Evolutionary conservation across 2,113 vertebrate genomes (phyloP).

Genomic region (Gracilinanus agilis): DNA sequence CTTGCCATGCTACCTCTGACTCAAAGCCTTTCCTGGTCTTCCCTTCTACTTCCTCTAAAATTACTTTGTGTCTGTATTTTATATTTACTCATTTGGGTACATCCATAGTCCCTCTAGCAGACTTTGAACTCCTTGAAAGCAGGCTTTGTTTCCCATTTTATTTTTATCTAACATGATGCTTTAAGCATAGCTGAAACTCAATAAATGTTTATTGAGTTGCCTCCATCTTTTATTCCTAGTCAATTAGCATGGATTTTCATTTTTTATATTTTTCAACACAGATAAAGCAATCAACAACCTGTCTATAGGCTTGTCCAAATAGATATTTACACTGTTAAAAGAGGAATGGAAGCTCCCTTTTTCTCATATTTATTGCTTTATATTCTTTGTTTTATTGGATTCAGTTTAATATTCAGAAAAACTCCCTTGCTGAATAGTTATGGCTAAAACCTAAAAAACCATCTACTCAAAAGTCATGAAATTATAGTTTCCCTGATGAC

Average conservation of each 20-base stretch:
- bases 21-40: background rate
- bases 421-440: slow-evolving; percentile 2
- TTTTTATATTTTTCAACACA: background rate
- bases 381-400: background rate
- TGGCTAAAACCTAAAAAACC: background rate
- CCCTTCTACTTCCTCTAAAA: background rate
- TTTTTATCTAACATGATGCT: background rate
- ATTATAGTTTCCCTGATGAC: slow-evolving; percentile 27
- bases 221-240: background rate
- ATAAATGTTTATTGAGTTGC: background rate
- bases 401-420: slow-evolving; percentile 18
- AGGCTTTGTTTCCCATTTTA: background rate
- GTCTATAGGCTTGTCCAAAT: background rate
- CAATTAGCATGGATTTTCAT: background rate
- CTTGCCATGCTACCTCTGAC: background rate
- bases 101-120: background rate
- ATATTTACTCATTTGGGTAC: background rate
- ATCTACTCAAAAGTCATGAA: background rate
- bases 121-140: background rate
- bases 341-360: background rate
- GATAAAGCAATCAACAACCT: background rate
- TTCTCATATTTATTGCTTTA: background rate
- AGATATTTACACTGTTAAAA: background rate
- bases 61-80: background rate
- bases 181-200: background rate